A percentile compares a stretch with the other conserved stretches of the same genome.
Conservation (phyloP, 2,113 vertebrate species). For the Crotalus viridis region DNA sequence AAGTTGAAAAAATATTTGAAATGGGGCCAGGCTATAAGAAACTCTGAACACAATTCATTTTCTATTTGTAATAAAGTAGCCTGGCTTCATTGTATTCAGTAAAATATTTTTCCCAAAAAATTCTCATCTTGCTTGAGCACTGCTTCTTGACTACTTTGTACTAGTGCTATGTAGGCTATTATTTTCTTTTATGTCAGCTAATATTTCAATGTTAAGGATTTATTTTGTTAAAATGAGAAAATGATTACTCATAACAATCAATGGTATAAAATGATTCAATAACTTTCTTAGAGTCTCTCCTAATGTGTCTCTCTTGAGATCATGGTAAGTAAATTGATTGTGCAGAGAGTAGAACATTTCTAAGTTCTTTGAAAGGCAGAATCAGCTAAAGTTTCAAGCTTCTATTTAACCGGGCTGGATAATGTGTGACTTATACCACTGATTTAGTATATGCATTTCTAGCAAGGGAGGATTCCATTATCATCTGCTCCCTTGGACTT, state of each 20-base stretch:
- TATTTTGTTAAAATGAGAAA: slow-evolving; percentile 53
- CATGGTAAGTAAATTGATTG: slow-evolving; percentile 54
- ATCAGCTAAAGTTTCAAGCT: slow-evolving; percentile 46
- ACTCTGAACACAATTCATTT: not conserved
- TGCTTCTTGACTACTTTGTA: not conserved
- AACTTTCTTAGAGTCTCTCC: slow-evolving; percentile 42
- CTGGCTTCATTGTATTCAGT: not conserved
- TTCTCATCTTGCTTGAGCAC: not conserved
- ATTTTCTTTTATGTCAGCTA: not conserved
- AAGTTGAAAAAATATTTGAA: not conserved
- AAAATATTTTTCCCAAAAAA: not conserved
- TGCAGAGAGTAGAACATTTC: slow-evolving; percentile 44
- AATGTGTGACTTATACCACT: slow-evolving; percentile 12
- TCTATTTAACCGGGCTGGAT: slow-evolving; percentile 39
- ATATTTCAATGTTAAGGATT: slow-evolving; percentile 25
- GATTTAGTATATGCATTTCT: slow-evolving; percentile 6
- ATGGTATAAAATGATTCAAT: slow-evolving; percentile 40
- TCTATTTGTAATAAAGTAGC: not conserved
- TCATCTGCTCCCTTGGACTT: slow-evolving; percentile 32
- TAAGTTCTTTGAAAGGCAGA: slow-evolving; percentile 49
- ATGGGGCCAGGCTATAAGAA: not conserved
- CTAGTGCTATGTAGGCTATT: not conserved
- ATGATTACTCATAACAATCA: slow-evolving; percentile 35
- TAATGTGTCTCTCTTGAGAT: slow-evolving; percentile 45
- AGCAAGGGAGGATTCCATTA: slow-evolving; percentile 22